Evolutionary conservation across 37 sponge, comb jelly and placozoan species (phyloP).

Genomic region (Cliona cf. orientalis): DNA sequence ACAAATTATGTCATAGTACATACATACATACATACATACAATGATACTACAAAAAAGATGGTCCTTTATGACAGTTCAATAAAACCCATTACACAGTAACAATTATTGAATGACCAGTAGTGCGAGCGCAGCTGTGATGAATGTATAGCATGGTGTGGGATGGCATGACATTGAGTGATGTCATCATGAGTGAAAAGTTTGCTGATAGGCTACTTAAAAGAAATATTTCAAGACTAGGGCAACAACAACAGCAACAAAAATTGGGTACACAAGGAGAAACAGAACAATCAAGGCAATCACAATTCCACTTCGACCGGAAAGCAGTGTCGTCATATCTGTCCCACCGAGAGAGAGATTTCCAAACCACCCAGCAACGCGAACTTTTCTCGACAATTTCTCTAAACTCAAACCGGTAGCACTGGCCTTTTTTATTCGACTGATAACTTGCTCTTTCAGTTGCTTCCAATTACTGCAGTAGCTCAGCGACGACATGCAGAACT

Average conservation of each 20-base stretch:
- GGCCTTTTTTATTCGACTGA: conserved; percentile 2
- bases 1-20: too few relatives aligned
- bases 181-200: too few relatives aligned
- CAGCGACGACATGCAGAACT: conserved; percentile 59
- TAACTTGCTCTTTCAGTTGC: conserved; percentile 6
- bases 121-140: too few relatives aligned
- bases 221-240: too few relatives aligned
- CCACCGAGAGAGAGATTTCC: conserved; percentile 23
- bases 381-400: conserved; percentile 23
- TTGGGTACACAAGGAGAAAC: conserved; percentile 3
- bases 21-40: too few relatives aligned
- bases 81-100: too few relatives aligned
- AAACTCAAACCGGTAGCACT: conserved; percentile 36
- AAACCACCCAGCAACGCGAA: conserved; percentile 4
- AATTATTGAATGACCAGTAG: too few relatives aligned
- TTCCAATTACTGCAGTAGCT: conserved; percentile 26
- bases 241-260: conserved; percentile 6
- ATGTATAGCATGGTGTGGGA: too few relatives aligned
- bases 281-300: background rate
- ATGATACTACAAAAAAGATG: too few relatives aligned
- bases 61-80: too few relatives aligned
- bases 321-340: conserved; percentile 3
- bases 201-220: too few relatives aligned
- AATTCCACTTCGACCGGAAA: background rate
- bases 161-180: too few relatives aligned